Evolutionary conservation across 2,888 invertebrate species (phyloP).

Genomic region (Desoria tigrina): DNA sequence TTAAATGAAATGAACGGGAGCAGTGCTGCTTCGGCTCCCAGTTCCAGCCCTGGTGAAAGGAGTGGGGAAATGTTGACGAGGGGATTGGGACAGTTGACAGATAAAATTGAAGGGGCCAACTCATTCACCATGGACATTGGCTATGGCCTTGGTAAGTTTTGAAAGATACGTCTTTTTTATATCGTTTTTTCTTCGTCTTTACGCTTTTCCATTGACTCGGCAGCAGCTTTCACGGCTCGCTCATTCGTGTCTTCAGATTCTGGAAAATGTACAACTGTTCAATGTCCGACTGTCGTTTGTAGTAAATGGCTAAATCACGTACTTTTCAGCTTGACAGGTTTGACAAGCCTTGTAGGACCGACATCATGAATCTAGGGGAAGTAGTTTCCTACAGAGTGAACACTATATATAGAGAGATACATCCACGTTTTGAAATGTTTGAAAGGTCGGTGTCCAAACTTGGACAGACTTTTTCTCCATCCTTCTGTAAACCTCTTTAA

Average conservation of each 20-base stretch:
- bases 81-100: conserved; percentile 50
- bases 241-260: not conserved
- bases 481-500: too few relatives aligned
- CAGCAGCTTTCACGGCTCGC: not conserved
- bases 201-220: not conserved
- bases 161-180: not conserved
- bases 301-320: conserved; percentile 22
- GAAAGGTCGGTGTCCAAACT: too few relatives aligned
- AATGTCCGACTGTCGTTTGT: not conserved
- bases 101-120: conserved; percentile 51
- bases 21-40: not conserved
- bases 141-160: conserved; percentile 46
- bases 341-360: too few relatives aligned
- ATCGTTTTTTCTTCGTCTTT: not conserved
- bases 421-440: too few relatives aligned
- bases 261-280: not conserved
- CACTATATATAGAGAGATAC: too few relatives aligned
- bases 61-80: conserved; percentile 34
- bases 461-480: too few relatives aligned
- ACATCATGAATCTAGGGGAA: too few relatives aligned
- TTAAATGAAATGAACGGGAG: conserved; percentile 22
- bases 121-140: conserved; percentile 53
- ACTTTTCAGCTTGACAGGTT: conserved; percentile 21
- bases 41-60: not conserved
- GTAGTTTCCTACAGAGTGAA: too few relatives aligned